Evolutionary conservation across 1,140 invertebrate genomes (phyloP), one percentile per base, ranked within the genome.

Genomic region (Penaeus vannamei): DNA sequence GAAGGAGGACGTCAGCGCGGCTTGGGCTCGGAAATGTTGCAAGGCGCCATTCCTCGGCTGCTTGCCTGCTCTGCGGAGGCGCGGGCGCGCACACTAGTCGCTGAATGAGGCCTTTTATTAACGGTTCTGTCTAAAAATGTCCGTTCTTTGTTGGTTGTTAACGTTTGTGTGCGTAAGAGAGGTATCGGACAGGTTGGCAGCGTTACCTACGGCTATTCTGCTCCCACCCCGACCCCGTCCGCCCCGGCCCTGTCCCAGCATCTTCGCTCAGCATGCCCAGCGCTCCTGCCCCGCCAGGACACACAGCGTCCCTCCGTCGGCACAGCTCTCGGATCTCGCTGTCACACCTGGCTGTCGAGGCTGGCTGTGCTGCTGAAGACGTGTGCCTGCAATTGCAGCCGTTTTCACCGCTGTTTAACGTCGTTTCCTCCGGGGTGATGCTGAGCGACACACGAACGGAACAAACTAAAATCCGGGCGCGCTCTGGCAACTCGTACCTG

Each of bases 171-270:
- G 53, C 53, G 53, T 53, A 53, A 53, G 69, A 81, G 62, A 32
- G 66, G 86, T 84, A 60, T 61, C 80, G 81, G 86, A 88, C 46
- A 53, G 62, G 80, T 84, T 83, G 81, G 81, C 81, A 88, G 81
- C 29, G 61, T 83, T 59, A 84, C 86, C 81, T 76, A 82, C 32
- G 81, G 86, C 86, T 83, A 77, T 66, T 88, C 36, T 76, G 46
- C 77, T 59, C 77, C 85, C 77, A 22, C 85, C 69, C 60, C 36
- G 22, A 32, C 66, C 42, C 46, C n/a, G 53, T 53, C 76, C 26
- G 22, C 86, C 17, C 79, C 42, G n/a, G 61, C 60, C 26, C 12
- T 42, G 76, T 23, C 79, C 53, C 64, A 59, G 61, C 81, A 80
- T 36, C 36, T 26, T 61, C 53, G 53, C 53, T 53, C 53, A 53